A percentile compares a stretch with the other conserved stretches of the same genome.
phyloP scores from a whole-genome alignment of 2,888 invertebrate species.

The Pyrgus malvae region DNA sequence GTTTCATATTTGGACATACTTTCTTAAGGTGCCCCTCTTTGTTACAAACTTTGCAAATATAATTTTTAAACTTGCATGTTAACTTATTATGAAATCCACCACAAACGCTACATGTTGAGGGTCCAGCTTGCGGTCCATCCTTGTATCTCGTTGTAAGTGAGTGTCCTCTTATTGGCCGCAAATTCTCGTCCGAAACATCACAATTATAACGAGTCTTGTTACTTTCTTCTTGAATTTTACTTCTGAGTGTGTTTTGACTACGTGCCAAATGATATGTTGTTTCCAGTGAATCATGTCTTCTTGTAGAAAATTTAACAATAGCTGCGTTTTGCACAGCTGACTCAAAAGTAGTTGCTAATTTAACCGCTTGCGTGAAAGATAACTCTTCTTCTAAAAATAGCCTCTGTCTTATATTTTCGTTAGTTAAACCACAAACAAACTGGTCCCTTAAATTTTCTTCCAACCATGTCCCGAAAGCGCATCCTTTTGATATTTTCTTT shows the following conservation, averaged over 20 bases:
- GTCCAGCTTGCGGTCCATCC: not conserved
- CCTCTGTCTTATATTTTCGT: conserved; percentile 3
- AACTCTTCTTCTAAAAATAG: not conserved
- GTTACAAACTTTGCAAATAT: not conserved
- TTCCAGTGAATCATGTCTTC: not conserved
- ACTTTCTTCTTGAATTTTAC: no score
- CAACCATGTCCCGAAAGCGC: not conserved
- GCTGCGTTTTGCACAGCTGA: not conserved
- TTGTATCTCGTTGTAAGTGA: no score
- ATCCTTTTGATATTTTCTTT: not conserved
- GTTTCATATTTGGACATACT: not conserved
- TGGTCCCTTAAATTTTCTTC: conserved; percentile 17
- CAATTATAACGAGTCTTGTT: no score
- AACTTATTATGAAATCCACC: not conserved
- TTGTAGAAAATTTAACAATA: not conserved
- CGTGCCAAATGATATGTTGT: not conserved
- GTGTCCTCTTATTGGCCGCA: no score
- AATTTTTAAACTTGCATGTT: not conserved
- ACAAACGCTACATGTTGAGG: not conserved
- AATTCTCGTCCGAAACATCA: no score
- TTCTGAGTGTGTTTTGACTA: no score
- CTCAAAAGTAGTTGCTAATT: not conserved
- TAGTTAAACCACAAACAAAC: conserved; percentile 9
- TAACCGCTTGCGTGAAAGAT: not conserved
- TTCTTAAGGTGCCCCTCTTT: not conserved